Conservation (phyloP, 1,140 invertebrate genomes). For the Cardiocondyla obscurior region DNA sequence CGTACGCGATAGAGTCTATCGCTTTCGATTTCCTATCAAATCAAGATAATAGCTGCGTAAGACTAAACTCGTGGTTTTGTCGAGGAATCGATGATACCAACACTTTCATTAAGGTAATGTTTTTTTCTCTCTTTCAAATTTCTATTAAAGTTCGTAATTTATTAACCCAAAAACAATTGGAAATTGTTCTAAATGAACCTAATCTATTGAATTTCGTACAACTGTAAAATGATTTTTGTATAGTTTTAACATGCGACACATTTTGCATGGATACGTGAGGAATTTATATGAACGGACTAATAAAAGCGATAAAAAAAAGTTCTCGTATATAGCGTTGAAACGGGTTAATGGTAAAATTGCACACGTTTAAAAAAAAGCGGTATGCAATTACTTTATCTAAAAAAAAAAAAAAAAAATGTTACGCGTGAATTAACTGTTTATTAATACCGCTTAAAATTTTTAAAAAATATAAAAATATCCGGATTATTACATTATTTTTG, state of each 20-base stretch:
- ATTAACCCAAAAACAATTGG: background rate
- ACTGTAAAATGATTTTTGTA: background rate
- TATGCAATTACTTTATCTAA: conserved; percentile 43
- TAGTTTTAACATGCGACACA: background rate
- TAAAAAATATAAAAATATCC: no score
- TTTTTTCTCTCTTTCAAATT: no score
- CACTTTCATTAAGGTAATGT: background rate
- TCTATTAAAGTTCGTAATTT: background rate
- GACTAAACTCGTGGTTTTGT: background rate
- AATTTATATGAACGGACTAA: conserved; percentile 32
- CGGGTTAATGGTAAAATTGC: conserved; percentile 46
- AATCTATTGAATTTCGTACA: background rate
- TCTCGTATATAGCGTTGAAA: conserved; percentile 8
- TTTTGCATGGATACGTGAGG: background rate
- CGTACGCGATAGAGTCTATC: conserved; percentile 35
- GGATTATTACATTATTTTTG: no score
- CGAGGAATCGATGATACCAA: background rate
- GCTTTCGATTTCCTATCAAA: conserved; percentile 37
- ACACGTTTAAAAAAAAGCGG: conserved; percentile 5
- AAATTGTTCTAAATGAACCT: background rate
- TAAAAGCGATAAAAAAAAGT: conserved; percentile 44
- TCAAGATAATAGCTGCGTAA: conserved; percentile 21
- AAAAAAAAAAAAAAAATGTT: no score
- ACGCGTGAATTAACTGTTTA: no score
- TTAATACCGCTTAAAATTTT: no score